Percentiles rank a stretch among this genome's conserved stretches.
phyloP scores from a whole-genome alignment of 2,113 vertebrate genomes.

The Otocyon megalotis region DNA sequence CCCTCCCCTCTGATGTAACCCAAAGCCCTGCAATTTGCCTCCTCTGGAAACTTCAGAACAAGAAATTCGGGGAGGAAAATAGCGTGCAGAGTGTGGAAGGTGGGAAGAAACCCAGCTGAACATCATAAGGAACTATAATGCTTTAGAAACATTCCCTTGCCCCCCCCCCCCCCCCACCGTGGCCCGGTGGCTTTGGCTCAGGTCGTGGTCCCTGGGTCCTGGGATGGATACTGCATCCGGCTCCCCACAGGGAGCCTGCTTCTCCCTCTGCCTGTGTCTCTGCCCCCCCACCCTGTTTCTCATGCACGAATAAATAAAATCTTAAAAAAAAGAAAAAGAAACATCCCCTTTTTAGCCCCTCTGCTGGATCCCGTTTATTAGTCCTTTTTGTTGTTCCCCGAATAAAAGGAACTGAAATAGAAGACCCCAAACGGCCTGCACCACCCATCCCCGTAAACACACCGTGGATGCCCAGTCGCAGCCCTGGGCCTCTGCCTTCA shows the following conservation, averaged over 20 bases:
- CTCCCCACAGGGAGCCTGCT: no score
- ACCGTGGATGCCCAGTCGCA: neutral
- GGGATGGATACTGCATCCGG: no score
- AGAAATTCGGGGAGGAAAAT: neutral
- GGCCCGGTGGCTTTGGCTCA: neutral
- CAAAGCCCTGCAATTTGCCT: neutral
- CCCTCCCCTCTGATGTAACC: neutral
- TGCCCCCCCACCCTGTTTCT: no score
- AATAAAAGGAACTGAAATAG: neutral
- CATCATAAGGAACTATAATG: neutral
- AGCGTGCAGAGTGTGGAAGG: neutral
- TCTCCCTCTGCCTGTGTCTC: no score
- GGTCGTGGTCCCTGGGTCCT: no score
- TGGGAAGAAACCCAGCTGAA: neutral
- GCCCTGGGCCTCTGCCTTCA: neutral
- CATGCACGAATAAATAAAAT: no score
- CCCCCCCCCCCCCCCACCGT: no score
- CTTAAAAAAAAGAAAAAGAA: neutral
- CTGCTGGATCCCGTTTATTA: neutral
- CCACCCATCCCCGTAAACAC: neutral
- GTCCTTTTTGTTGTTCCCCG: neutral
- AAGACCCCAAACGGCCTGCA: neutral
- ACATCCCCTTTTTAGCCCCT: neutral
- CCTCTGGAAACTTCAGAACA: neutral
- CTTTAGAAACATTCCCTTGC: neutral